Percentiles rank a stretch among this genome's conserved stretches.
Conservation (phyloP, 2,888 invertebrate genomes). For the Limnephilus auricula region DNA sequence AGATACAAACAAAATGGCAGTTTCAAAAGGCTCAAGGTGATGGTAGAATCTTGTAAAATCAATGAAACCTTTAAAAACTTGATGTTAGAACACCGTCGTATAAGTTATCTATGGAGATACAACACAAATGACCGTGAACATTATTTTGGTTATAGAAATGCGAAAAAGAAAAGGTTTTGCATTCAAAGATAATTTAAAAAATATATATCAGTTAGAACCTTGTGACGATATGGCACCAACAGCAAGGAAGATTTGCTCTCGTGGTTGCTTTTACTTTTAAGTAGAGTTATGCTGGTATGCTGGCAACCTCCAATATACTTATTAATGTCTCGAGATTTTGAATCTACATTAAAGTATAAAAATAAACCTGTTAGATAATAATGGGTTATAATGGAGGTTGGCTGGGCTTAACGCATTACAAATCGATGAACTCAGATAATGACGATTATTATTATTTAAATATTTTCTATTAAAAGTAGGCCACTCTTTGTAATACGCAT, state of each 20-base stretch:
- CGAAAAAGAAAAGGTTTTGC: no score
- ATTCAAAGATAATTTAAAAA: no score
- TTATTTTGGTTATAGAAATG: no score
- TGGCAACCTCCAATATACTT: neutral
- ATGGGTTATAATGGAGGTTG: neutral
- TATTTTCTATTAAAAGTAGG: neutral
- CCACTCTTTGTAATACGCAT: neutral
- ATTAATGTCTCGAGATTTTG: neutral
- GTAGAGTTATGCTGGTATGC: neutral
- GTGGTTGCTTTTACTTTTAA: constrained; percentile 12
- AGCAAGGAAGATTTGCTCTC: neutral
- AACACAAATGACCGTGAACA: no score
- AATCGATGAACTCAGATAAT: neutral
- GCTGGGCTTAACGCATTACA: neutral
- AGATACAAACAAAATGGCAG: no score
- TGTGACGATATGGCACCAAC: neutral
- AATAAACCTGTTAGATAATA: neutral
- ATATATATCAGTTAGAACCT: no score
- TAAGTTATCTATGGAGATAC: no score
- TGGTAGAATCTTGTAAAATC: no score
- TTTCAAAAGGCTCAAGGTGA: no score
- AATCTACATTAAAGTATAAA: neutral
- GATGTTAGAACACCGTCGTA: no score
- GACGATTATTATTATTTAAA: neutral
- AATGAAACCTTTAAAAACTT: no score